These are phyloP conservation scores for Eilema depressum DNA, from an alignment of 2,888 invertebrate species.

Conservation along the genomic window DNA sequence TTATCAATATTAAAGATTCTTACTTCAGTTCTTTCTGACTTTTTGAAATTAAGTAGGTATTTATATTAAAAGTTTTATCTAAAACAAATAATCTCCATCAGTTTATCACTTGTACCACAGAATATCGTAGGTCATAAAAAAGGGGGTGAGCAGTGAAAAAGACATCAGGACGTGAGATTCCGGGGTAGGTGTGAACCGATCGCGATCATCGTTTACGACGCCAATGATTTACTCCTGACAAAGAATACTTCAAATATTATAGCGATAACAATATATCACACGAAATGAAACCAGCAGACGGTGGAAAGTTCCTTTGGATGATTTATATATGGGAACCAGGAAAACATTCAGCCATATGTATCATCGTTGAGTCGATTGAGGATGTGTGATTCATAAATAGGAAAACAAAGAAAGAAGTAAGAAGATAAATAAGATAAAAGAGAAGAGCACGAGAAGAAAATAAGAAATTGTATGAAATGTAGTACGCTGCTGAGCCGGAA, in stretches of 20 bases:
- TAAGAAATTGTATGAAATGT: too few species aligned
- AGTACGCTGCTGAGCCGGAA: too few species aligned
- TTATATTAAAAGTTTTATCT: too few species aligned
- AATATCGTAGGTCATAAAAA: slow-evolving; percentile 63
- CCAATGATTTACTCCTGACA: slow-evolving; percentile 61
- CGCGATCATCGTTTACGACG: slow-evolving; percentile 74
- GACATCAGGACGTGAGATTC: slow-evolving; percentile 73
- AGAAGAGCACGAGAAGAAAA: too few species aligned
- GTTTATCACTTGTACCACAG: slow-evolving; percentile 51
- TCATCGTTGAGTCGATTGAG: too few species aligned
- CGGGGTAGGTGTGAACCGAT: slow-evolving; percentile 78
- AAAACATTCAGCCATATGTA: not conserved
- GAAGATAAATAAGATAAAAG: too few species aligned
- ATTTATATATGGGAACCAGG: slow-evolving; percentile 14
- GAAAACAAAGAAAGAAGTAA: too few species aligned
- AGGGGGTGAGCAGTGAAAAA: slow-evolving; percentile 74
- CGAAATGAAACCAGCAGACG: slow-evolving; percentile 30
- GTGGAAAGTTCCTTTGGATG: slow-evolving; percentile 7
- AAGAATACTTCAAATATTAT: slow-evolving; percentile 10
- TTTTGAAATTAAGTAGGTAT: too few species aligned
- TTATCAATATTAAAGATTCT: too few species aligned
- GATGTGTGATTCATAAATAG: too few species aligned
- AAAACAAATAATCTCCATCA: not conserved
- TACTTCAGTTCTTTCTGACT: too few species aligned
- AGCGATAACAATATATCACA: not conserved